Evolutionary conservation across 35 echinoderm and acorn worm species (phyloP).

Genomic region (Patiria miniata): DNA sequence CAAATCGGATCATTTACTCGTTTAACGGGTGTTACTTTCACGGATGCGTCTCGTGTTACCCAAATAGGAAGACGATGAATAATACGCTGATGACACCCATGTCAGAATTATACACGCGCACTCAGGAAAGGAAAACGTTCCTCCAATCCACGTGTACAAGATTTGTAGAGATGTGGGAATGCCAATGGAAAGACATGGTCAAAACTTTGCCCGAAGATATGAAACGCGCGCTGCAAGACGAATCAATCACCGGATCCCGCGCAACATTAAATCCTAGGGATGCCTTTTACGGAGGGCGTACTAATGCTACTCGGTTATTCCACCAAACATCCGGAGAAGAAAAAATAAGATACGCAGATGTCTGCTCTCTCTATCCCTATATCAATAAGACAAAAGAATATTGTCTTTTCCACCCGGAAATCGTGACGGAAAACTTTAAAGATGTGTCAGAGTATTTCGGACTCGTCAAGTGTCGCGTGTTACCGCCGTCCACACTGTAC

Average conservation of each 20-base stretch:
- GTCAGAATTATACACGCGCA: slow-evolving; percentile 37
- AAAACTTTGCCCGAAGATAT: background rate
- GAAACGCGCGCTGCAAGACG: background rate
- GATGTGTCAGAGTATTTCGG: slow-evolving; percentile 60
- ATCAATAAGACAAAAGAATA: slow-evolving; percentile 19
- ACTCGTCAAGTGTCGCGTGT: slow-evolving; percentile 52
- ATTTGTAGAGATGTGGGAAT: slow-evolving; percentile 48
- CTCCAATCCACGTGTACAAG: background rate
- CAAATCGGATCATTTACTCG: slow-evolving; percentile 29
- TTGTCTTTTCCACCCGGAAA: slow-evolving; percentile 21
- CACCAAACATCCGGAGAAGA: slow-evolving; percentile 38
- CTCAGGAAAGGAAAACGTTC: background rate
- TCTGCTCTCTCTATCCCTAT: slow-evolving; percentile 38
- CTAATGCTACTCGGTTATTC: slow-evolving; percentile 56
- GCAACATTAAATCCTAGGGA: slow-evolving; percentile 42
- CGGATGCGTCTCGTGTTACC: slow-evolving; percentile 56
- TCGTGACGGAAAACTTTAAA: slow-evolving; percentile 58
- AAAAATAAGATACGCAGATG: slow-evolving; percentile 60
- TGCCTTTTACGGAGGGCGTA: slow-evolving; percentile 69
- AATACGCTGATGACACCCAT: background rate
- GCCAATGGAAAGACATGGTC: slow-evolving; percentile 19
- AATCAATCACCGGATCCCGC: background rate
- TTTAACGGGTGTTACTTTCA: slow-evolving; percentile 58
- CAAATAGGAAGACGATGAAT: slow-evolving; percentile 22
- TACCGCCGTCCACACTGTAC: slow-evolving; percentile 28